Evolutionary conservation across 2,113 vertebrate genomes (phyloP), one percentile per base, ranked within the genome.

Genomic region (Phylloscopus whistleri): DNA sequence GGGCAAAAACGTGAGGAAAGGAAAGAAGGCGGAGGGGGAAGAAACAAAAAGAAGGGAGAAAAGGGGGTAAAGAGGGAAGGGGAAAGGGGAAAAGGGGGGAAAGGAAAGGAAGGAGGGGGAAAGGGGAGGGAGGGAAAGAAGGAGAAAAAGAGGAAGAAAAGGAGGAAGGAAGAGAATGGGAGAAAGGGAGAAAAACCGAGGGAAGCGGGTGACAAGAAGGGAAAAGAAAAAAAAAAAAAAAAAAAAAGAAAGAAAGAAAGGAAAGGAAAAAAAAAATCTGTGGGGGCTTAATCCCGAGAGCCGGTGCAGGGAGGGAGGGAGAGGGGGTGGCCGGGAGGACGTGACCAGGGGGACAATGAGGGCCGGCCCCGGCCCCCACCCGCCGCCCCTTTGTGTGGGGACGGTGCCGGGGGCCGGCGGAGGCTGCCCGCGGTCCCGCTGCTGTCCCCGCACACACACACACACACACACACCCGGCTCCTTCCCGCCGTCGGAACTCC

Each of bases 401-500:
- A 49, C 67, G 33, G 55, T 22, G 67, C 55, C 37, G 63, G 79
- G 44, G 73, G 15, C 43, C 49, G 62, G 66, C 11, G 22, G 69
- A 11, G 31, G 33, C 68, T 80, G 70, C 72, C 75, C 44, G 66
- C 35, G n/a, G 59, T 14, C 59, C 46, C 49, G 35, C 23, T 35
- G 75, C 81, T 48, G 33, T 43, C 44, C 55, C 37, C 35, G 7
- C 66, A 4, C 10, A 16, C 81, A 31, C 55, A 1, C 37, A 4
- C 56, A 23, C 48, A 6, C 77, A 41, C 92, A 4, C 85, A 4
- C 63, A 39, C 16, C 60, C 30, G 52, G 21, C 59, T 63, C 46
- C 84, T 87, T 67, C 92, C 85, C 90, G 90, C 94, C 73, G 83
- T 86, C 74, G 52, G 67, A 67, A 69, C 69, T 85, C 68, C 95